Percentiles rank a stretch among this genome's conserved stretches.
These are phyloP conservation scores for Lepidurus packardi DNA, from an alignment of 1,140 invertebrate species.

Conservation along the genomic window DNA sequence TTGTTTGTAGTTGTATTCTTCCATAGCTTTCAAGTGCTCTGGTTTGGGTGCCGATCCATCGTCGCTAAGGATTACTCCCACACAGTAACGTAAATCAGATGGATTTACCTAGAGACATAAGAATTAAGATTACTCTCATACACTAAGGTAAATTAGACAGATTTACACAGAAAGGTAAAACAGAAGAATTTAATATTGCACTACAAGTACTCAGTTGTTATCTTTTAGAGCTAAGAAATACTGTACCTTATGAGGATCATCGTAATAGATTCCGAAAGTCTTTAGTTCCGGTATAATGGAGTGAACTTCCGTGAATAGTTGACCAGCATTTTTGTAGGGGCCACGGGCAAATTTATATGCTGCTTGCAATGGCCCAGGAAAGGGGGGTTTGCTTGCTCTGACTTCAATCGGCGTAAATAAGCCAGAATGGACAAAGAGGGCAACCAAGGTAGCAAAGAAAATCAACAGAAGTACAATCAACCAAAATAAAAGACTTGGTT, in stretches of 20 bases:
- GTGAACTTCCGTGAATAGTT: constrained; percentile 45
- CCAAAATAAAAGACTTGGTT: constrained; percentile 36
- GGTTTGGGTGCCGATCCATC: constrained; percentile 38
- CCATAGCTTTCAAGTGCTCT: constrained; percentile 36
- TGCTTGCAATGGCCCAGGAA: constrained; percentile 40
- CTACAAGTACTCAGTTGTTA: not conserved
- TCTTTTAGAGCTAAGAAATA: constrained; percentile 9
- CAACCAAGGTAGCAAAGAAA: constrained; percentile 41
- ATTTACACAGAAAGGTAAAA: constrained; percentile 23
- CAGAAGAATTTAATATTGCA: not conserved
- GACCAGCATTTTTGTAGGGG: constrained; percentile 46
- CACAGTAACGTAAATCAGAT: constrained; percentile 43
- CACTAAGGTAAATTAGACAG: constrained; percentile 43
- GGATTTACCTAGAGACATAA: constrained; percentile 41
- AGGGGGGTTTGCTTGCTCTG: constrained; percentile 43
- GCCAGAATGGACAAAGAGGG: constrained; percentile 43
- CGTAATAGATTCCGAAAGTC: constrained; percentile 48
- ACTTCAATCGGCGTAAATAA: constrained; percentile 42
- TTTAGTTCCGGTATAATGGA: constrained; percentile 43
- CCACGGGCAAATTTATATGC: constrained; percentile 48
- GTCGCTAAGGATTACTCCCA: constrained; percentile 45
- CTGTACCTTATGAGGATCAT: constrained; percentile 46
- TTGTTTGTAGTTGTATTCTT: constrained; percentile 44
- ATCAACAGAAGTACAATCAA: constrained; percentile 39
- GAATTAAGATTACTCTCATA: constrained; percentile 43